Base-by-base conservation (phyloP, 2,113 vertebrate species). In the Chamaea fasciata region DNA sequence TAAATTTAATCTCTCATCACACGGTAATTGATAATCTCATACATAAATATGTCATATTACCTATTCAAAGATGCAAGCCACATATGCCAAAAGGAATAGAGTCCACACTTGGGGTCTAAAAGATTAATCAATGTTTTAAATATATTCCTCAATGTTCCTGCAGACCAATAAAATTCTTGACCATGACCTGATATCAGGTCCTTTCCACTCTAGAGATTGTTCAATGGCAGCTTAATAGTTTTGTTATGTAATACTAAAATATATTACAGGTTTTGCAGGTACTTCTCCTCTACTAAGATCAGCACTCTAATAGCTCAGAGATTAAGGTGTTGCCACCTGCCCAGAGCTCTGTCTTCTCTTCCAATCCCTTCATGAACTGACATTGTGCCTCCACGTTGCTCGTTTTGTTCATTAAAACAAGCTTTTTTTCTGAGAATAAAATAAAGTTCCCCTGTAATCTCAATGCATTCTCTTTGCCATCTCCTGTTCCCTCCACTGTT, bases 1-100 rank as follows among this genome's bases (percentile, higher is more conserved):
- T 78, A 89, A 91, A 94, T 95, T 87, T 95, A 91, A 89, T 90
- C 88, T 91, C 70, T 95, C 93, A 83, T 94, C 83, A 84, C 31
- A 17, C 37, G 74, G 52, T 92, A 96, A 94, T 62, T 93, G 92
- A 90, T 95, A 94, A 96, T 96, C 64, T 88, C 89, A 60, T 56
- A 70, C 41, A 71, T 93, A 96, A 97, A 95, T 87, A 94, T 74
- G 41, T 56, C 84, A 64, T 59, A 83, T 86, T 92, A 81, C 74
- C 81, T 87, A 65, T 77, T 82, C 83, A 81, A 77, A 90, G 53
- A 83, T 2, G 1, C 24, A 90, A 74, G 35, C 37, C 68, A 63
- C 37, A 35, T 35, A 87, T 64, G 73, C n/a, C 28, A 59, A 71
- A 90, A 90, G 78, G 88, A 94, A 85, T 30, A 50, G 20, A 74